Evolutionary conservation across 1,140 invertebrate species (phyloP), one percentile per base, ranked within the genome.

Genomic region (Pseudomyrmex pallidus): DNA sequence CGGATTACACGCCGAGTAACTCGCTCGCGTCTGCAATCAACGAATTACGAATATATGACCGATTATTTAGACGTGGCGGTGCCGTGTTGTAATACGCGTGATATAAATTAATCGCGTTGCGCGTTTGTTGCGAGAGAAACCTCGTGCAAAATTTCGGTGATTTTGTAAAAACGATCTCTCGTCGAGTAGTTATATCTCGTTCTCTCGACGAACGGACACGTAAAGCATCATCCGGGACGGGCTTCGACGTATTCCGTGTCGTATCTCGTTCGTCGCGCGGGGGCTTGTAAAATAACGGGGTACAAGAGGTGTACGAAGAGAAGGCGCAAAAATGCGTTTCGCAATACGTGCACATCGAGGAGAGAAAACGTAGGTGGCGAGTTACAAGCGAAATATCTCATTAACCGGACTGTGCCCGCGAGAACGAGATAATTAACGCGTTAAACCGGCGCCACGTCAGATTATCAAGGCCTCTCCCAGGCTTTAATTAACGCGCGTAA

Each of bases 351-450:
- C 64, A 67, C 73, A 54, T 61, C 66, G 86, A 59, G 63, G 73
- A 61, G 52, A 44, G n/a, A 17, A 80, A 74, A 90, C 82, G 87
- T 92, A 91, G 90, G 90, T 90, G 88, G 91, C 83, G 85, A 88
- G 83, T 82, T 82, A 83, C 89, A 78, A 83, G 87, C 83, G 35
- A 54, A 84, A 76, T 83, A 80, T 25, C 80, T 84, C 86, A 87
- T 90, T 82, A 88, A 87, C 83, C 52, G 74, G 83, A 85, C 87
- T 87, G 64, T 82, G 83, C 72, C 44, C 72, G 82, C 70, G 87
- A 89, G 89, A 82, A 86, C 85, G 78, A 88, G 91, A 92, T 93
- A 93, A 92, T 93, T 92, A 92, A 90, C 90, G 87, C 88, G 90
- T 91, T 90, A 91, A 88, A 90, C 83, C 77, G 77, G 82, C 83